Base-by-base conservation (phyloP, 2,888 invertebrate species). In the Torymus texanus region DNA sequence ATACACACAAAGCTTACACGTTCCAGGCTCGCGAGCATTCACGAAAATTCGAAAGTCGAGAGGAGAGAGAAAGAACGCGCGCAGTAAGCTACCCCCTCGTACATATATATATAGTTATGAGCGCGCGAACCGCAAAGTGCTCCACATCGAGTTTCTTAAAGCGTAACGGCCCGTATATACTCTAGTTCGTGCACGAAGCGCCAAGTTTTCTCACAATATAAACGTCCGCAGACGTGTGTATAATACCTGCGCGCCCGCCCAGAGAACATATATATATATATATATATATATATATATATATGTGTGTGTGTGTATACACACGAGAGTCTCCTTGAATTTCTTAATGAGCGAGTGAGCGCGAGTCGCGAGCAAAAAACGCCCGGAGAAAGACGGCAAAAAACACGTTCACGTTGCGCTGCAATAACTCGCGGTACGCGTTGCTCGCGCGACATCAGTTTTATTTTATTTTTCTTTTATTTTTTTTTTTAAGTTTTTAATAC, bases 1-100 rank as follows among this genome's bases (percentile, higher is more conserved):
- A 3, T 8, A 8, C 41, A 41, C 41, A 41, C 41, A 41, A 8
- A 41, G 41, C 8, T 41, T 41, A 41, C 0, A 41, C 41, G 5
- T 0, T 5, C 8, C 8, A 41, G 8, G 41, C 41, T 10, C 11
- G 13, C 41, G 10, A 12, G 13, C 13, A 18, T 56, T 51, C 14
- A 14, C 50, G 58, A 62, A 59, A 72, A 77, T 77, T 77, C 59
- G 59, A 72, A 77, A 77, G 59, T 65, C 41, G 41, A 41, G 41
- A 41, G 41, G 10, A 8, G 41, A 41, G 41, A 41, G 41, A 41
- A 8, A 41, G 10, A 5, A 8, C n/a, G 56, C 16, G 24, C 10
- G n/a, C 18, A 56, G 16, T 58, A 71, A 41, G 2, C 63, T 50
- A 68, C 18, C 70, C 29, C 18, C 50, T 55, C 14, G 2, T 8